phyloP scores from a whole-genome alignment of 2,888 invertebrate genomes.

The Cremastobaeus sp. region DNA sequence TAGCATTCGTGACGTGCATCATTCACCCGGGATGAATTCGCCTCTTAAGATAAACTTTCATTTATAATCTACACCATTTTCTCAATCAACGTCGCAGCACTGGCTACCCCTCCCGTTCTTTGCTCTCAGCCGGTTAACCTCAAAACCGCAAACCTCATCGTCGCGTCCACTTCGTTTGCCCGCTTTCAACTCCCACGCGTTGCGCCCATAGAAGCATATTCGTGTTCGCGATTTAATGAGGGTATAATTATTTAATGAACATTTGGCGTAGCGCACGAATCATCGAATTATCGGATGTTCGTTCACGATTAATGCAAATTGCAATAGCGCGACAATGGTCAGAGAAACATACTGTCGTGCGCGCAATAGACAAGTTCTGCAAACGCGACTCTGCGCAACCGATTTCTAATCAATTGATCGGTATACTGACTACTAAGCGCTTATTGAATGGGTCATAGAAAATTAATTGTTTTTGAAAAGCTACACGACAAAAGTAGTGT shows the following conservation, averaged over 20 bases:
- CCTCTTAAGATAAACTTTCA: not conserved
- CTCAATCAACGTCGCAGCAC: slow-evolving; percentile 14
- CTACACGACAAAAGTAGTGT: no score
- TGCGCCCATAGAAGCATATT: slow-evolving; percentile 51
- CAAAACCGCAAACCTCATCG: slow-evolving; percentile 67
- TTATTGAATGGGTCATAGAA: no score
- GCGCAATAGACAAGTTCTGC: slow-evolving; percentile 1
- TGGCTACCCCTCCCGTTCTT: slow-evolving; percentile 55
- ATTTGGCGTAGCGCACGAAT: slow-evolving; percentile 39
- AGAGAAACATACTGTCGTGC: slow-evolving; percentile 12
- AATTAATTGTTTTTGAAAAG: no score
- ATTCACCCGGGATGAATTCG: no score
- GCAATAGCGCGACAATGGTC: slow-evolving; percentile 50
- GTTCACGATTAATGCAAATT: slow-evolving; percentile 51
- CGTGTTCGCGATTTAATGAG: slow-evolving; percentile 58
- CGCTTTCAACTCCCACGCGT: slow-evolving; percentile 54
- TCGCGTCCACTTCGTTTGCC: slow-evolving; percentile 53
- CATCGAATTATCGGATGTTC: slow-evolving; percentile 46
- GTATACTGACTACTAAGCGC: no score
- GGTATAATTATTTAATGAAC: slow-evolving; percentile 57
- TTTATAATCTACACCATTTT: slow-evolving; percentile 2
- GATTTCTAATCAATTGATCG: no score
- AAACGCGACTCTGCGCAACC: not conserved
- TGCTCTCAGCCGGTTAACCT: slow-evolving; percentile 64
- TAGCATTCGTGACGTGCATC: no score